Percentiles rank a stretch among this genome's conserved stretches.
These are phyloP conservation scores for Epiblema foenella DNA, from an alignment of 2,888 invertebrate species.

Conservation along the genomic window DNA sequence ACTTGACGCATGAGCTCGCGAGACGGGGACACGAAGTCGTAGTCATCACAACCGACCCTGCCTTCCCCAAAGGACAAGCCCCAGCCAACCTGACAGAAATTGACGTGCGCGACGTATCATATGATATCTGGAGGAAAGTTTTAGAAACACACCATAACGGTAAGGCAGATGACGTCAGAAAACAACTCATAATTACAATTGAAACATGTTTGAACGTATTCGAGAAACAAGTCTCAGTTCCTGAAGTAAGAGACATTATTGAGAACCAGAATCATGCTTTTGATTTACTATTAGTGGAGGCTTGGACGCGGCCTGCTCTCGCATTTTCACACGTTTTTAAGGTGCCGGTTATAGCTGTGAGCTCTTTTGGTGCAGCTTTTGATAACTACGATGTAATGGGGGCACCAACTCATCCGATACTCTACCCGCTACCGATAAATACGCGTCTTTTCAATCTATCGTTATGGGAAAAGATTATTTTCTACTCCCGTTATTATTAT, in stretches of 20 bases:
- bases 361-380: slow-evolving; percentile 47
- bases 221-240: slow-evolving; percentile 43
- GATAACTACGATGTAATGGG: slow-evolving; percentile 46
- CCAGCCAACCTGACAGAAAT: slow-evolving; percentile 70
- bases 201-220: slow-evolving; percentile 24
- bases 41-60: slow-evolving; percentile 68
- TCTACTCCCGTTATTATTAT: slow-evolving; percentile 59
- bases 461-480: slow-evolving; percentile 50
- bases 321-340: slow-evolving; percentile 48
- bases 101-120: slow-evolving; percentile 58
- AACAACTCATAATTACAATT: background rate
- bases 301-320: slow-evolving; percentile 43
- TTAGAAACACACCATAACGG: slow-evolving; percentile 3
- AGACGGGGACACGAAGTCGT: slow-evolving; percentile 10
- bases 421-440: slow-evolving; percentile 40
- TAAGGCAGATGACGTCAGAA: too few species aligned
- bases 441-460: slow-evolving; percentile 46
- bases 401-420: slow-evolving; percentile 48
- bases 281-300: slow-evolving; percentile 50
- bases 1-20: slow-evolving; percentile 1
- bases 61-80: slow-evolving; percentile 53
- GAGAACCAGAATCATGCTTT: slow-evolving; percentile 43
- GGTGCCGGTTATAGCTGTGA: slow-evolving; percentile 49
- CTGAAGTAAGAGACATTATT: slow-evolving; percentile 45
- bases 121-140: slow-evolving; percentile 42